Conservation (phyloP, 2,113 vertebrate species). For the Cyanoderma ruficeps region DNA sequence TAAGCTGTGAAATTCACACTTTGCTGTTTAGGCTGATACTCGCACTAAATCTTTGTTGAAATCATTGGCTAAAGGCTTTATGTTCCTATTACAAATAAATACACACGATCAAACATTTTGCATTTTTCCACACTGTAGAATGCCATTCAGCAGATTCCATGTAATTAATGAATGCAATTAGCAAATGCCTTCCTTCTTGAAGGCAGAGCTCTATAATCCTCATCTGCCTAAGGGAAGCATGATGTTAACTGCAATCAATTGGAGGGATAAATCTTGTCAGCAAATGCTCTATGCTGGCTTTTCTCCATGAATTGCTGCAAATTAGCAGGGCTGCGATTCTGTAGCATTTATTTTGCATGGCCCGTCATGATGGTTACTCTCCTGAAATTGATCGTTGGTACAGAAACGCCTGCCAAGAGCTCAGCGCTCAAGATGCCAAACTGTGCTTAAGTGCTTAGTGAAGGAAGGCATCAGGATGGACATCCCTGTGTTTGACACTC, state of each 20-base stretch:
- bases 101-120: not conserved
- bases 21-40: not conserved
- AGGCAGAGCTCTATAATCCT: not conserved
- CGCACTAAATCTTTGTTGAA: not conserved
- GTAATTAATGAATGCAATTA: not conserved
- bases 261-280: not conserved
- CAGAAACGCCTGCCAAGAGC: not conserved
- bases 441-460: not conserved
- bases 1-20: not conserved
- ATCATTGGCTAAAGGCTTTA: not conserved
- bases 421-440: not conserved
- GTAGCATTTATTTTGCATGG: not conserved
- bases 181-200: not conserved
- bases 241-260: not conserved
- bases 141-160: not conserved
- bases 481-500: rapidly evolving
- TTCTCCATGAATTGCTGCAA: not conserved
- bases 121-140: not conserved
- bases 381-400: not conserved
- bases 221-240: not conserved
- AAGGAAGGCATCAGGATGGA: not conserved
- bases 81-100: not conserved
- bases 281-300: not conserved
- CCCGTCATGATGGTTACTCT: not conserved
- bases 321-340: not conserved